Percentiles rank a stretch among this genome's conserved stretches.
phyloP scores from a whole-genome alignment of 1,140 invertebrate genomes.

The Patella vulgata region DNA sequence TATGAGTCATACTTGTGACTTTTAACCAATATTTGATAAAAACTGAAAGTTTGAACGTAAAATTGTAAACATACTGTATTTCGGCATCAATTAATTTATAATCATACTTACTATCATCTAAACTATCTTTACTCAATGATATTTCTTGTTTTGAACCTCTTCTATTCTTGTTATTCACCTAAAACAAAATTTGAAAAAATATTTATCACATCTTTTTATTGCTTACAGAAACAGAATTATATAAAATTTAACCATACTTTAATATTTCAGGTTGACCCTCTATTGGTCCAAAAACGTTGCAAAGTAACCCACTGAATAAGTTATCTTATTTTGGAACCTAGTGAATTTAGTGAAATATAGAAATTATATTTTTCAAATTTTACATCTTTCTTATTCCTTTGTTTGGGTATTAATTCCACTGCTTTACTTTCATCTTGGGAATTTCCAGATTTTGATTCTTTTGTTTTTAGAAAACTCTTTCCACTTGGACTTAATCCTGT shows the following conservation, averaged over 20 bases:
- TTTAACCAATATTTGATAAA: slow-evolving; percentile 6
- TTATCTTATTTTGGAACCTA: not conserved
- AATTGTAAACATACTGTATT: not conserved
- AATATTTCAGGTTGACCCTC: not conserved
- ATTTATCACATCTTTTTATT: not conserved
- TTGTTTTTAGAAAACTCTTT: not conserved
- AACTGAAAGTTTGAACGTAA: not conserved
- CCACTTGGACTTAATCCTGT: slow-evolving; percentile 11
- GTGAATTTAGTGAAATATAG: too few relatives aligned
- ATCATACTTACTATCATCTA: slow-evolving; percentile 54
- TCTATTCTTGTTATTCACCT: slow-evolving; percentile 27
- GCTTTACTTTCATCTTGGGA: too few relatives aligned
- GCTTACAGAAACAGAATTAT: slow-evolving; percentile 6
- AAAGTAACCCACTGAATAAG: not conserved
- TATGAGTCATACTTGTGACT: not conserved
- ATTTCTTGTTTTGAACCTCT: slow-evolving; percentile 37
- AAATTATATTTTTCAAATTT: too few relatives aligned
- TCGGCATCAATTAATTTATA: not conserved
- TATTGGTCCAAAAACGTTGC: not conserved
- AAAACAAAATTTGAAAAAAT: slow-evolving; percentile 15
- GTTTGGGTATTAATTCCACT: too few relatives aligned
- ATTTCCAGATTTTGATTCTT: too few relatives aligned
- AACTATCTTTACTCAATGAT: slow-evolving; percentile 57
- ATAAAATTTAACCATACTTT: slow-evolving; percentile 2
- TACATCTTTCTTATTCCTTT: too few relatives aligned